These are phyloP conservation scores for Meiosimyza platycephala DNA, from an alignment of 2,888 invertebrate genomes.

Conservation along the genomic window DNA sequence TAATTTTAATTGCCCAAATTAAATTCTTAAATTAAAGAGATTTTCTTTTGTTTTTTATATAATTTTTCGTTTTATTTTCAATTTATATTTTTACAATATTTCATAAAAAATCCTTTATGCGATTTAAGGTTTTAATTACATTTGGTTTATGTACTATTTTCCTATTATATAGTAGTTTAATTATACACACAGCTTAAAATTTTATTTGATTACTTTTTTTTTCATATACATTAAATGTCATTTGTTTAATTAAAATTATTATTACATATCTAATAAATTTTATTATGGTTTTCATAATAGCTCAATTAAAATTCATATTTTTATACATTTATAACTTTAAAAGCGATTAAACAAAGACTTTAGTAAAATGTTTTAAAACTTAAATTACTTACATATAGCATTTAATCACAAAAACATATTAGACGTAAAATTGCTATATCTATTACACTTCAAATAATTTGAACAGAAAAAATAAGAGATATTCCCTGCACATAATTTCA, in stretches of 20 bases:
- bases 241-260: neutral
- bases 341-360: slow-evolving; percentile 7
- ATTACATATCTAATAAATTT: too few species aligned
- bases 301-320: neutral
- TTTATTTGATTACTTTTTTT: neutral
- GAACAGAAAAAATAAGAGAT: too few species aligned
- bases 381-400: too few species aligned
- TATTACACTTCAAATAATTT: too few species aligned
- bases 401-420: neutral
- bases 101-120: slow-evolving; percentile 27
- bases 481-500: too few species aligned
- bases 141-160: neutral
- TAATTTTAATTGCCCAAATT: too few species aligned
- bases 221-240: neutral
- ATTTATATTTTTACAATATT: neutral
- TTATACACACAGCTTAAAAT: neutral
- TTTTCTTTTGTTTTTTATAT: neutral
- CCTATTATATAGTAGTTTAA: neutral
- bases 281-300: too few species aligned
- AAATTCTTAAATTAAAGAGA: neutral
- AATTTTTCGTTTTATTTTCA: slow-evolving; percentile 13
- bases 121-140: slow-evolving; percentile 2
- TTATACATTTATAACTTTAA: slow-evolving; percentile 28
- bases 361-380: too few species aligned
- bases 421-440: too few species aligned